These are phyloP conservation scores for Phataginus tetradactyla DNA, from an alignment of 2,797 vertebrate species.

Conservation along the genomic window DNA sequence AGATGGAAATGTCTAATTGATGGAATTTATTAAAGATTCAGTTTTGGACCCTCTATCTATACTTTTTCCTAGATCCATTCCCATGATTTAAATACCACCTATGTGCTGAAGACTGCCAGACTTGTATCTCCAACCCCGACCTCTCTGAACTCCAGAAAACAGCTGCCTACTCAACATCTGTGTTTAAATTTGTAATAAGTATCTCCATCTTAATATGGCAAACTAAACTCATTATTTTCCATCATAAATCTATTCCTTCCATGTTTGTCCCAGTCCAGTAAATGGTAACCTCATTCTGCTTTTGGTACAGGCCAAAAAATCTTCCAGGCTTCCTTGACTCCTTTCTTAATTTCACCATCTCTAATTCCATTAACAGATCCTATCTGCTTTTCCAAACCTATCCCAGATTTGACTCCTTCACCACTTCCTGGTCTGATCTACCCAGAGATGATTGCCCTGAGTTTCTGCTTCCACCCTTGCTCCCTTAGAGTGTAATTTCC, in stretches of 20 bases:
- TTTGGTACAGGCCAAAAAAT: not conserved
- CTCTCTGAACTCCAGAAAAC: not conserved
- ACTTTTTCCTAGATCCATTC: not conserved
- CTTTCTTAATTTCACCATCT: not conserved
- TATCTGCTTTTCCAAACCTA: not conserved
- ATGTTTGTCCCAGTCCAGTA: not conserved
- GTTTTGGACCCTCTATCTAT: not conserved
- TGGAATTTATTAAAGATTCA: constrained; percentile 4
- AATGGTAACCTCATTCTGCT: not conserved
- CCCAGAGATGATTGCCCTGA: not conserved
- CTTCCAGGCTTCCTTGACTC: not conserved
- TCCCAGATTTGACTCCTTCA: not conserved
- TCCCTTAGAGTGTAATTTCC: not conserved
- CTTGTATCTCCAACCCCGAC: not conserved
- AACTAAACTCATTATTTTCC: not conserved
- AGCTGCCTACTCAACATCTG: not conserved
- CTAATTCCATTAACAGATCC: constrained; percentile 24
- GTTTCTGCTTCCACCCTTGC: not conserved
- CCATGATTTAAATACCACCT: not conserved
- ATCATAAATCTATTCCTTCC: not conserved
- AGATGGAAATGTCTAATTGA: not conserved
- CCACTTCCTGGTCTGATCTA: not conserved
- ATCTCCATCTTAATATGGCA: not conserved
- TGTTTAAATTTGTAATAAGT: constrained; percentile 40
- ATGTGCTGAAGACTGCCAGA: not conserved